Conservation (phyloP, 92 coral and sea anemone genomes). For the Epizoanthus rinbou region DNA sequence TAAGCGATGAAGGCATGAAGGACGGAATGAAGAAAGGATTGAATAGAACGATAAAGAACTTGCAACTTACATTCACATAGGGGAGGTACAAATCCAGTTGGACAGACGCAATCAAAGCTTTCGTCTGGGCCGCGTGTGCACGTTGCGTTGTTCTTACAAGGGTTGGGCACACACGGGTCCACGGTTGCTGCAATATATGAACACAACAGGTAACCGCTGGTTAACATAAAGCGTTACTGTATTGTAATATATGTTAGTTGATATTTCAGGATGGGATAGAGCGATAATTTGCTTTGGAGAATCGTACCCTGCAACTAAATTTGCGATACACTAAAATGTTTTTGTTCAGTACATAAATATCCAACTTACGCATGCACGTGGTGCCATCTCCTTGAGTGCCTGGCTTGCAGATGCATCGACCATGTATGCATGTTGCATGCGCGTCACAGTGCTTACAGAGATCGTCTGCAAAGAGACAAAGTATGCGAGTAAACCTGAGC, state of each 20-base stretch:
- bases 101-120: conserved; percentile 90
- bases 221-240: not conserved
- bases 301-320: too few relatives aligned
- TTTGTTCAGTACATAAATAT: too few relatives aligned
- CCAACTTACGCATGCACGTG: conserved; percentile 66
- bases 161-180: conserved; percentile 86
- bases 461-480: conserved; percentile 51
- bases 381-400: conserved; percentile 88
- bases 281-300: too few relatives aligned
- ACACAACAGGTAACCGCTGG: not conserved
- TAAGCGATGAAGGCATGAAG: too few relatives aligned
- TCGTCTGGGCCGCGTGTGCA: conserved; percentile 80
- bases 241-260: not conserved
- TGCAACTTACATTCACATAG: conserved; percentile 74
- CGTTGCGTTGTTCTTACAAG: conserved; percentile 86
- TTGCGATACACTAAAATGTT: too few relatives aligned
- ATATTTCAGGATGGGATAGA: not conserved
- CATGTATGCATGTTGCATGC: conserved; percentile 76
- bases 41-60: too few relatives aligned
- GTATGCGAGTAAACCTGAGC: not conserved
- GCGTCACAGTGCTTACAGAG: conserved; percentile 71
- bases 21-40: too few relatives aligned
- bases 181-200: conserved; percentile 37
- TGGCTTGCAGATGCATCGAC: conserved; percentile 74
- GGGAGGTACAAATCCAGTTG: conserved; percentile 81